Conservation (phyloP, 2,113 vertebrate species). For the Nothoprocta pentlandii region DNA sequence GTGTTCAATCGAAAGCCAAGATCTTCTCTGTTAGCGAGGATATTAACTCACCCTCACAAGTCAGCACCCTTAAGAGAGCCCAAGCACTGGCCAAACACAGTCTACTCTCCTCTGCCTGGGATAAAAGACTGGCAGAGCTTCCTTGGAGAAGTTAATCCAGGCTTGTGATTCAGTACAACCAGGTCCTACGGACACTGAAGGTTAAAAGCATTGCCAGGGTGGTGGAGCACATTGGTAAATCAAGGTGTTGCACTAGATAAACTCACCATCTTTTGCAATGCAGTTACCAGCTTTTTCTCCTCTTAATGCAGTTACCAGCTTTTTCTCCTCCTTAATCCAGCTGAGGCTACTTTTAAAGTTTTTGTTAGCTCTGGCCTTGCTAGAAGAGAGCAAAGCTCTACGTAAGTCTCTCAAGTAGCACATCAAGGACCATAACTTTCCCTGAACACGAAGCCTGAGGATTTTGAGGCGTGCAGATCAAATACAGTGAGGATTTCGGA, state of each 20-base stretch:
- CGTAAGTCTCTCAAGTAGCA: background rate
- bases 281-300: background rate
- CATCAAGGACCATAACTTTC: background rate
- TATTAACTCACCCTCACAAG: background rate
- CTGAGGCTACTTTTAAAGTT: background rate
- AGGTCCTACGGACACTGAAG: background rate
- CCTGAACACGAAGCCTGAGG: constrained; percentile 48
- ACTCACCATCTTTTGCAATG: background rate
- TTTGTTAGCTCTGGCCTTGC: background rate
- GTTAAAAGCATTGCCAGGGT: background rate
- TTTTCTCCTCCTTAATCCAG: background rate
- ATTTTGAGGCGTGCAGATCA: constrained; percentile 51
- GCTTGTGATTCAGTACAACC: background rate
- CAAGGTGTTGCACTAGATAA: background rate
- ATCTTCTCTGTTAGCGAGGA: background rate
- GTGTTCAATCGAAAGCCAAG: background rate
- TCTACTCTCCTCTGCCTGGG: background rate
- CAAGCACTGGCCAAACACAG: background rate
- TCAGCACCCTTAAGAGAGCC: background rate
- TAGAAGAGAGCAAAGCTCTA: constrained; percentile 11
- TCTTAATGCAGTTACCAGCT: background rate
- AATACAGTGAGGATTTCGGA: constrained; percentile 61
- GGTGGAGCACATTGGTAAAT: background rate
- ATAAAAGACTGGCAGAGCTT: background rate
- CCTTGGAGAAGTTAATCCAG: background rate